Conservation (phyloP, 2,113 vertebrate species). For the Lepidothrix coronata region DNA sequence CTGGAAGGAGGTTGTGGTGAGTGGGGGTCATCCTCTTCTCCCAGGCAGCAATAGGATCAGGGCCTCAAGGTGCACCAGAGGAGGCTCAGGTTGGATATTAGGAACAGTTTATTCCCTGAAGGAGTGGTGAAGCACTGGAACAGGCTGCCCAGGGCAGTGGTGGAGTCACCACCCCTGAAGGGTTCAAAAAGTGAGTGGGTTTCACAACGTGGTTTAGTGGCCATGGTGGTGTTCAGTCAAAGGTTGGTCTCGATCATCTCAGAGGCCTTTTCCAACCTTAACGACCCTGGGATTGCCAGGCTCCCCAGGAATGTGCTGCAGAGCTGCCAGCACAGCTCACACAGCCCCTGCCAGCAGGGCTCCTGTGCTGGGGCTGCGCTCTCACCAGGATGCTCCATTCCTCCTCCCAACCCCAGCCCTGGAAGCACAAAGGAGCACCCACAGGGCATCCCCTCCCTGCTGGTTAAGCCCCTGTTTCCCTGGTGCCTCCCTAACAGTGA, state of each 20-base stretch:
- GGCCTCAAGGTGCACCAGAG: neutral
- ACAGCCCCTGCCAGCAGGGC: too few species aligned
- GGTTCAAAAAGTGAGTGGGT: neutral
- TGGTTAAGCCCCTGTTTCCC: neutral
- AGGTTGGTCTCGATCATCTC: neutral
- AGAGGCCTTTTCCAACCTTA: neutral
- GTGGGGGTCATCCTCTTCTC: too few species aligned
- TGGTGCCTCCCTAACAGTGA: neutral
- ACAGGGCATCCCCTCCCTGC: neutral
- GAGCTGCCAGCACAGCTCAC: neutral
- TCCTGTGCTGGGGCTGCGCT: neutral
- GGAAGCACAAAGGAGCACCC: neutral
- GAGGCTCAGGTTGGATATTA: neutral
- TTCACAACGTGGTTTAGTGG: neutral
- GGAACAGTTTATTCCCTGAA: neutral
- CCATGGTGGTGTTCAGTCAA: neutral
- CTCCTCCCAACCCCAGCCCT: neutral
- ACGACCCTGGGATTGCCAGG: neutral
- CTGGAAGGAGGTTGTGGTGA: too few species aligned
- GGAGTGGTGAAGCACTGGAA: neutral
- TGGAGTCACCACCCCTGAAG: neutral
- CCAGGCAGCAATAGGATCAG: neutral
- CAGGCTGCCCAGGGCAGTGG: too few species aligned
- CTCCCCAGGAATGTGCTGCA: neutral
- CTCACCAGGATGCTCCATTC: fast-evolving